phyloP scores from a whole-genome alignment of 2,888 invertebrate genomes.

The Hermodice carunculata region DNA sequence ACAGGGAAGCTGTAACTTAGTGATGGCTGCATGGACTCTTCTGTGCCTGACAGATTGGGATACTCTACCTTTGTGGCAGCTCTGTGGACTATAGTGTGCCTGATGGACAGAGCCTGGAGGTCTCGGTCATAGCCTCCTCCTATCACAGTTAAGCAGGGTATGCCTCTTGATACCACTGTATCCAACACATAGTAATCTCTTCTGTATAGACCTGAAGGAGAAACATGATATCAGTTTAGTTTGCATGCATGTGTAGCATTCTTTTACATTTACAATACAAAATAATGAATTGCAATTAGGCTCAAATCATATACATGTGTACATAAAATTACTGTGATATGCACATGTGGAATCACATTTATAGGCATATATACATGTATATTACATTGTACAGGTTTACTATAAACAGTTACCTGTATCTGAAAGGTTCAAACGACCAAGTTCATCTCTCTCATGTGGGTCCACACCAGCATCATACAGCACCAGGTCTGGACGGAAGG shows the following conservation, averaged over 20 bases:
- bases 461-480: slow-evolving; percentile 65
- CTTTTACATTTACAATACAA: too few species aligned
- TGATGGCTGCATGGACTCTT: too few species aligned
- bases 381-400: background rate
- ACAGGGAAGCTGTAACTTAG: too few species aligned
- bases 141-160: slow-evolving; percentile 59
- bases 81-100: slow-evolving; percentile 59
- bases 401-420: slow-evolving; percentile 51
- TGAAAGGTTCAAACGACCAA: slow-evolving; percentile 57
- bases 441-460: slow-evolving; percentile 56
- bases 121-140: slow-evolving; percentile 61
- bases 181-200: slow-evolving; percentile 56
- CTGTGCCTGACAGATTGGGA: too few species aligned
- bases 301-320: too few species aligned
- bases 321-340: too few species aligned
- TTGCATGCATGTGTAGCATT: too few species aligned
- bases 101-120: slow-evolving; percentile 46
- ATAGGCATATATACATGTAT: background rate
- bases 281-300: too few species aligned
- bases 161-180: slow-evolving; percentile 41
- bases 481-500: slow-evolving; percentile 57
- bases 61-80: slow-evolving; percentile 59
- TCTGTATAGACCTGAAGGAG: slow-evolving; percentile 46
- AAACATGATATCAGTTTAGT: too few species aligned
- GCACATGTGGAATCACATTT: too few species aligned